Conservation (phyloP, 2,113 vertebrate genomes). For the Rana temporaria region DNA sequence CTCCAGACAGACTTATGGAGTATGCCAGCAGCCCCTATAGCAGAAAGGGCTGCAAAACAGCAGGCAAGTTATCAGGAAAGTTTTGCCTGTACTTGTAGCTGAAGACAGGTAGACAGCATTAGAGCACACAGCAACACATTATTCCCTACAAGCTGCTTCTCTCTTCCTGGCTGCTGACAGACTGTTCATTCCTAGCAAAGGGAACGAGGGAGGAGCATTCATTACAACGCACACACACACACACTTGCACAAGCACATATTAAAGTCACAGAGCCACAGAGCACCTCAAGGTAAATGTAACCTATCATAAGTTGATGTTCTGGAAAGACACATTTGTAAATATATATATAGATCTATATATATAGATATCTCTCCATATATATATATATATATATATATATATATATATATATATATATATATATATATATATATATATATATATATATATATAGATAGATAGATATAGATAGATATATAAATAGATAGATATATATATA, state of each 20-base stretch:
- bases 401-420: too few species aligned
- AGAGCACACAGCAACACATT: conserved; percentile 21
- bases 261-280: conserved; percentile 55
- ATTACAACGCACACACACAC: conserved; percentile 24
- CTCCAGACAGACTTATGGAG: not conserved
- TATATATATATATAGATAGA: too few species aligned
- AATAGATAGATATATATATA: too few species aligned
- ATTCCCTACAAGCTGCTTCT: conserved; percentile 52
- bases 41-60: not conserved
- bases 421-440: too few species aligned
- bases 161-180: conserved; percentile 41
- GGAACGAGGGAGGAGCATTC: conserved; percentile 43
- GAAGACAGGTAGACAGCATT: conserved; percentile 53
- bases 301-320: not conserved
- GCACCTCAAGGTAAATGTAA: not conserved
- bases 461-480: too few species aligned
- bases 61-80: conserved; percentile 19
- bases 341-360: too few species aligned
- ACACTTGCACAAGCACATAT: conserved; percentile 22
- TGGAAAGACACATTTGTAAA: too few species aligned
- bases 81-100: conserved; percentile 42
- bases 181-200: conserved; percentile 47
- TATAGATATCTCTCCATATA: too few species aligned
- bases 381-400: too few species aligned
- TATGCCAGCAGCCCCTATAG: conserved; percentile 2